These are phyloP conservation scores for Enteromius anoplus DNA, from an alignment of 2,797 vertebrate species.

Conservation along the genomic window DNA sequence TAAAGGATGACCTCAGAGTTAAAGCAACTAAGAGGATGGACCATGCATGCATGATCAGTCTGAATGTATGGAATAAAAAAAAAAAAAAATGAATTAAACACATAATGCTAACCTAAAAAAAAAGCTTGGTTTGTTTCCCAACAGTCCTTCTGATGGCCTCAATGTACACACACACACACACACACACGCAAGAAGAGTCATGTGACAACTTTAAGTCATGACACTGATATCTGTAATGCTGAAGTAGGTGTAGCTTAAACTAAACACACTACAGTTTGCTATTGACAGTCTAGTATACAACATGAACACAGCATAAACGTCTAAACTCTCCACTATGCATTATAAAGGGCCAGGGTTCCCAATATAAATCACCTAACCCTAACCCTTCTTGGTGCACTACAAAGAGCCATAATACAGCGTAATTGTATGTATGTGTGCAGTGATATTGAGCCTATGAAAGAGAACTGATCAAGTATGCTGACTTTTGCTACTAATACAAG, in stretches of 20 bases:
- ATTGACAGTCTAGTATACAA: not conserved
- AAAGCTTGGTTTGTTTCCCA: not conserved
- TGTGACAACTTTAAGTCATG: constrained; percentile 7
- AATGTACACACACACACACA: not conserved
- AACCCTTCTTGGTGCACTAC: not conserved
- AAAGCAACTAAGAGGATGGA: constrained; percentile 6
- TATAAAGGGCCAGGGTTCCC: not conserved
- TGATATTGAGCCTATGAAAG: constrained; percentile 11
- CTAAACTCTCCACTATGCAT: constrained; percentile 11
- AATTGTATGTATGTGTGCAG: not conserved
- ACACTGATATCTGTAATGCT: not conserved
- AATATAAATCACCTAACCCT: not conserved
- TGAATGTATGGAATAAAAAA: not conserved
- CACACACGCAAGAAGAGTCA: not conserved
- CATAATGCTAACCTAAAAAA: not conserved
- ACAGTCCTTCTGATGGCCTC: not conserved
- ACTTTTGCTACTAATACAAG: constrained; percentile 3
- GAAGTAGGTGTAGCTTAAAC: constrained; percentile 4
- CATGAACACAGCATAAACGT: not conserved
- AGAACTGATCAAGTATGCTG: not conserved
- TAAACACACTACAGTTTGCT: constrained; percentile 9
- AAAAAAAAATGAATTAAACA: not conserved
- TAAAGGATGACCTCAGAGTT: not conserved
- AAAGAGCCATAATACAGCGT: constrained; percentile 7
- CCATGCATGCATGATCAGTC: not conserved